Conservation (phyloP, 2,113 vertebrate genomes). For the Stictonetta naevosa region DNA sequence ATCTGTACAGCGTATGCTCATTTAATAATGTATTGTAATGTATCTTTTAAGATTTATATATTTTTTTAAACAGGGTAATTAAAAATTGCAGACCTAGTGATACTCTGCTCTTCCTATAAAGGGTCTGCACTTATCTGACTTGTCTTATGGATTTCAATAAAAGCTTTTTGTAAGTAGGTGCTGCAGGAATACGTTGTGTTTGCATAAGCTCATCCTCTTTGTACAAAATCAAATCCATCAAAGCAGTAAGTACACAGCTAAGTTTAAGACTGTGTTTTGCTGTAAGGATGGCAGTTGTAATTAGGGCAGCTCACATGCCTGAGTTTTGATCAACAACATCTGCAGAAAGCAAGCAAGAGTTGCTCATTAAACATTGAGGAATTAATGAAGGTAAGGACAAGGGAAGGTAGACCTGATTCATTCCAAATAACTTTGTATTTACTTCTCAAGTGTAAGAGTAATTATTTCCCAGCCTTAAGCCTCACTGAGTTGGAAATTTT, state of each 20-base stretch:
- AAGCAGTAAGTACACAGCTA: not conserved
- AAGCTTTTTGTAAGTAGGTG: not conserved
- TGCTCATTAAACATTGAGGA: not conserved
- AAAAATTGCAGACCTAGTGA: not conserved
- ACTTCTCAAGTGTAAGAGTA: not conserved
- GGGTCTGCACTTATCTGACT: not conserved
- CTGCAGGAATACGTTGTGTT: not conserved
- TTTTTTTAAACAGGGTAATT: not conserved
- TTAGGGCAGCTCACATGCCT: not conserved
- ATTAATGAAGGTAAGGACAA: not conserved
- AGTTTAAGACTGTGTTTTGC: not conserved
- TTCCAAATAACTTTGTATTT: not conserved
- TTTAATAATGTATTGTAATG: not conserved
- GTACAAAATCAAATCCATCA: not conserved
- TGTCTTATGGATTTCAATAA: not conserved
- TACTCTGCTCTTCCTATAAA: not conserved
- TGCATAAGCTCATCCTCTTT: not conserved
- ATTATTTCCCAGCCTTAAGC: not conserved
- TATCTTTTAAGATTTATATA: not conserved
- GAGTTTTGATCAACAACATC: not conserved
- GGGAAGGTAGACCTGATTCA: not conserved
- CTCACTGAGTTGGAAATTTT: not conserved
- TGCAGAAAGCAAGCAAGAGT: not conserved
- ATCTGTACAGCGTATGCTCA: fast-evolving
- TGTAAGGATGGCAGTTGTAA: not conserved